A percentile compares a stretch with the other conserved stretches of the same genome.
These are phyloP conservation scores for Carduelis carduelis DNA, from an alignment of 2,797 vertebrate genomes.

Conservation along the genomic window DNA sequence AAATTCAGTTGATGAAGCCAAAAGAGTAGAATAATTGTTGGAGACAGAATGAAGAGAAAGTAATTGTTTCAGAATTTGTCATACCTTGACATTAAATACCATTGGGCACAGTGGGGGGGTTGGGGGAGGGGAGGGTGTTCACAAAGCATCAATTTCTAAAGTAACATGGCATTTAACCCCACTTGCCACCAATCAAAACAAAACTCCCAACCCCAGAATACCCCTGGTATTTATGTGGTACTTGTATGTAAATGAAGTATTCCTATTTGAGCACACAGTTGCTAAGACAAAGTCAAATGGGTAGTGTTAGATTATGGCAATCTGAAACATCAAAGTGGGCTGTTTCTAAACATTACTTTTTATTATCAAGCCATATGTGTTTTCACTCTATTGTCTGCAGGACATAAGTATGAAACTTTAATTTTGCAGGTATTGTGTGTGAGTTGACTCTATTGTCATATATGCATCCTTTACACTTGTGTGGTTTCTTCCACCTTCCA, in stretches of 20 bases:
- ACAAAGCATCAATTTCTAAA: neutral
- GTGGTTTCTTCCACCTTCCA: neutral
- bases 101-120: accelerated
- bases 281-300: neutral
- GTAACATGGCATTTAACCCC: neutral
- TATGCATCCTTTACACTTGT: neutral
- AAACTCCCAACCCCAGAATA: neutral
- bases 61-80: neutral
- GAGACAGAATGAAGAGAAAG: neutral
- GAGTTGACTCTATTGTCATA: neutral
- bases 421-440: neutral
- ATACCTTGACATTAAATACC: neutral
- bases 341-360: neutral
- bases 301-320: neutral
- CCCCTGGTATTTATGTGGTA: neutral
- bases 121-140: accelerated
- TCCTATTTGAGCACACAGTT: neutral
- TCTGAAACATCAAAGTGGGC: neutral
- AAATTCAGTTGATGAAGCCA: neutral
- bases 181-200: neutral
- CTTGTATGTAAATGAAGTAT: neutral
- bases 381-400: neutral
- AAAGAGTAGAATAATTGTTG: neutral
- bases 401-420: neutral
- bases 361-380: neutral